Evolutionary conservation across 2,888 invertebrate genomes (phyloP), one percentile per base, ranked within the genome.

Genomic region (Gastrophysa polygoni): DNA sequence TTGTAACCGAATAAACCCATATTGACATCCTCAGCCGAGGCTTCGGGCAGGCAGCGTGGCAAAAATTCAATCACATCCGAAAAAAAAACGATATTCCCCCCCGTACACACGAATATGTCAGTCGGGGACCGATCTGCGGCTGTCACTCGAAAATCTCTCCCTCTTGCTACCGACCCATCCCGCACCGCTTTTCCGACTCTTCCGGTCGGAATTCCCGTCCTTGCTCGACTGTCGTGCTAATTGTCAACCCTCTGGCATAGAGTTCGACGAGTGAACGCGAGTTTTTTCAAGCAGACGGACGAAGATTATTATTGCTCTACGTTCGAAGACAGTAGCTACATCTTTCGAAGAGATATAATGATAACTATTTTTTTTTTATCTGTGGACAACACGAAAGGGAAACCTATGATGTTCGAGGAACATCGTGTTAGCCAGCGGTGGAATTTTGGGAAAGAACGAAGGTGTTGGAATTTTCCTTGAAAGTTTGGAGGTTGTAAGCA

Each of bases 181-280:
- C 28, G 21, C 58, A 44, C 57, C 52, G 34, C 61, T 47, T 48
- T 63, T 54, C 44, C 38, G 60, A 58, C 64, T 72, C 75, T 75
- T 75, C 76, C 76, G 74, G 68, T 55, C 72, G 74, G 73, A 76
- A 77, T 76, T 82, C 73, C 86, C 81, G 16, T 80, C 81, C 72
- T 76, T 74, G n/a, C 74, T 73, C 73, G 55, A 68, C 73, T 68
- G 79, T 82, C 71, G 80, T 80, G 74, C 78, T 81, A 77, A 81
- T 81, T 77, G 82, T 73, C 72, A 71, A 81, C 61, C 63, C 67
- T 57, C 24, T 28, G 47, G 24, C 24, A 24, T 24, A 24, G 24
- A 24, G 24, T 24, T 7, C 4, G 7, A 24, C 7, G 24, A 24
- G 24, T 24, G 7, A 24, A 24, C 24, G 24, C 24, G 7, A 16